Conservation (phyloP, 1,140 invertebrate genomes). For the Hyles euphorbiae region DNA sequence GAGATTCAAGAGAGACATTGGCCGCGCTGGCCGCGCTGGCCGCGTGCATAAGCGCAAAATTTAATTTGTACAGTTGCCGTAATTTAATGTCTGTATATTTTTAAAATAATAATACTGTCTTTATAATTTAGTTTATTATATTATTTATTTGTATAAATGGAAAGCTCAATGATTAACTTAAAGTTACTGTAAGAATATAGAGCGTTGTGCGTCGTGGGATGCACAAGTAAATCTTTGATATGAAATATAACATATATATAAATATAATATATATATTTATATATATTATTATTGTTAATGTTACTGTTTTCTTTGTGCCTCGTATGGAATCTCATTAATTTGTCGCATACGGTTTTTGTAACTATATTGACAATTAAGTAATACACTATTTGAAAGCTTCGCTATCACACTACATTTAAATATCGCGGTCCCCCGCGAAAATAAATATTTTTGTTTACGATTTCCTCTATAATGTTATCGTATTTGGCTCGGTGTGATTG, state of each 20-base stretch:
- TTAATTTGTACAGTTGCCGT: slow-evolving; percentile 32
- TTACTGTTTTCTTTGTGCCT: slow-evolving; percentile 65
- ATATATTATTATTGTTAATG: slow-evolving; percentile 54
- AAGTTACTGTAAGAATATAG: slow-evolving; percentile 58
- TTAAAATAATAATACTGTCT: slow-evolving; percentile 29
- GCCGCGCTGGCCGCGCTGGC: background rate
- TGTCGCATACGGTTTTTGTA: slow-evolving; percentile 27
- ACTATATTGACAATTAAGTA: slow-evolving; percentile 28
- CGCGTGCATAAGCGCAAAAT: slow-evolving; percentile 26
- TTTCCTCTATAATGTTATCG: too few species aligned
- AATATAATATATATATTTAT: slow-evolving; percentile 33
- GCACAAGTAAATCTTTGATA: slow-evolving; percentile 58
- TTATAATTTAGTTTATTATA: slow-evolving; percentile 47
- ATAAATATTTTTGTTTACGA: too few species aligned
- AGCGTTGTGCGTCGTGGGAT: slow-evolving; percentile 51
- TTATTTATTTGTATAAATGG: slow-evolving; percentile 73
- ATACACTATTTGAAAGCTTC: background rate
- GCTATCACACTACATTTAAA: too few species aligned
- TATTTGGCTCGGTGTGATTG: too few species aligned
- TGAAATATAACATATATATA: slow-evolving; percentile 16
- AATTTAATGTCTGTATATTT: slow-evolving; percentile 43
- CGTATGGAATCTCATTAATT: slow-evolving; percentile 66
- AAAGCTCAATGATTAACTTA: slow-evolving; percentile 72
- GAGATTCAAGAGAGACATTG: slow-evolving; percentile 23
- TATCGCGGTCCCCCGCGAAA: too few species aligned